Evolutionary conservation across 2,797 vertebrate species (phyloP), one percentile per base, ranked within the genome.

Genomic region (Gymnodraco acuticeps): DNA sequence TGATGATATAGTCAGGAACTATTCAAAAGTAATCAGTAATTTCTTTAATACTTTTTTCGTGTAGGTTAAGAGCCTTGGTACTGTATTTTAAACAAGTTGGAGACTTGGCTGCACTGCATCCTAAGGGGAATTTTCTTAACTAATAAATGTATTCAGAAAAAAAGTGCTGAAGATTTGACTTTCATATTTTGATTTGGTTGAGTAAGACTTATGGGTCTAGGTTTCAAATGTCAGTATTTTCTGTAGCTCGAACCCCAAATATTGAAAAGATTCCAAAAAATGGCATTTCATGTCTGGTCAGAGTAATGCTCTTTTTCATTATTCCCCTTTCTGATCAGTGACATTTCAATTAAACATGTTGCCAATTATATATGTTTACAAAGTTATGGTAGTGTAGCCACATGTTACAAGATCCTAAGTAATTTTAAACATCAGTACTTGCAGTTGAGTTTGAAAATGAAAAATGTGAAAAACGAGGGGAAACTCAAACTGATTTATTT

Each of bases 21-120:
- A 76, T 80, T 82, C 69, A 81, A 82, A 86, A 61, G 54, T 65
- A 80, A 84, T 90, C 72, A 74, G 80, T 70, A 54, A 69, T 83
- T 78, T 84, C 68, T 79, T 47, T 61, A 69, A 83, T 71, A 27
- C 38, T 62, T 60, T 79, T 80, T 69, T 63, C n/a, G 53, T 64
- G 52, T 42, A 58, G 38, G 70, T 70, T 75, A 82, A 78, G 75
- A 48, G 47, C 51, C 33, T 61, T 38, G 31, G 4, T 52, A 19
- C 54, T 70, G 55, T 58, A 67, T 55, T 72, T 67, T 55, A 19
- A 78, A 77, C n/a, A 58, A 65, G 42, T n/a, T 64, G 41, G 64
- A 67, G 14, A 76, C 11, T 71, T 73, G 19, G 48, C n/a, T 46
- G 53, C 67, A n/a, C 3, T 51, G 13, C 41, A 42, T 70, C 52